Evolutionary conservation across 1,140 invertebrate genomes (phyloP).

Genomic region (Drosophila littoralis): DNA sequence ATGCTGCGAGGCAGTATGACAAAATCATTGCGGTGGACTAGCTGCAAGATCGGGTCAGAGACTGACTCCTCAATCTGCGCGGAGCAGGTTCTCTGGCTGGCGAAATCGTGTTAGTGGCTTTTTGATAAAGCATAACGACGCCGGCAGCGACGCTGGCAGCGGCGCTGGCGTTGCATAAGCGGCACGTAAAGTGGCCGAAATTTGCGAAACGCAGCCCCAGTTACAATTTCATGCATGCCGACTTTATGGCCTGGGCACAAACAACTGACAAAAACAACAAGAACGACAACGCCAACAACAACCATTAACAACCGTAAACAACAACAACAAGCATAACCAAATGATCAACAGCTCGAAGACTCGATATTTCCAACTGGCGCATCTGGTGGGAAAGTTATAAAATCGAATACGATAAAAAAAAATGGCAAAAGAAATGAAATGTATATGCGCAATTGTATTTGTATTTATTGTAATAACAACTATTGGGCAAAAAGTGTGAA

Average conservation of each 20-base stretch:
- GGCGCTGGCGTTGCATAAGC: conserved; percentile 62
- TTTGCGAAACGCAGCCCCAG: conserved; percentile 75
- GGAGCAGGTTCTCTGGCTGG: conserved; percentile 40
- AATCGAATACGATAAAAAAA: conserved; percentile 18
- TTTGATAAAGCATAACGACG: conserved; percentile 74
- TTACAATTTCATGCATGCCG: conserved; percentile 79
- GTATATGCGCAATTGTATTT: background rate
- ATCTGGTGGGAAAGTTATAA: conserved; percentile 48
- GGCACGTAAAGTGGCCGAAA: conserved; percentile 69
- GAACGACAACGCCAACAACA: conserved; percentile 27
- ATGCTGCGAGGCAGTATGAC: background rate
- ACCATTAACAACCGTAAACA: background rate
- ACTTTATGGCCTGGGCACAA: conserved; percentile 48
- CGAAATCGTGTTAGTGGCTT: conserved; percentile 47
- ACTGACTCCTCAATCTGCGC: conserved; percentile 6
- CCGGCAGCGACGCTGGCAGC: conserved; percentile 34
- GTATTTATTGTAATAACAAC: conserved; percentile 10
- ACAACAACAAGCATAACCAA: conserved; percentile 8
- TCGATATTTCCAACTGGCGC: conserved; percentile 20
- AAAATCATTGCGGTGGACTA: background rate
- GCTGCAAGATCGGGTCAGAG: background rate
- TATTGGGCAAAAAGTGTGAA: conserved; percentile 38
- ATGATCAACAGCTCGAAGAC: conserved; percentile 7
- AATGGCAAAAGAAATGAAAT: conserved; percentile 19
- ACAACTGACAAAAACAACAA: conserved; percentile 31